Evolutionary conservation across 2,113 vertebrate genomes (phyloP).

Genomic region (Climacteris rufus): DNA sequence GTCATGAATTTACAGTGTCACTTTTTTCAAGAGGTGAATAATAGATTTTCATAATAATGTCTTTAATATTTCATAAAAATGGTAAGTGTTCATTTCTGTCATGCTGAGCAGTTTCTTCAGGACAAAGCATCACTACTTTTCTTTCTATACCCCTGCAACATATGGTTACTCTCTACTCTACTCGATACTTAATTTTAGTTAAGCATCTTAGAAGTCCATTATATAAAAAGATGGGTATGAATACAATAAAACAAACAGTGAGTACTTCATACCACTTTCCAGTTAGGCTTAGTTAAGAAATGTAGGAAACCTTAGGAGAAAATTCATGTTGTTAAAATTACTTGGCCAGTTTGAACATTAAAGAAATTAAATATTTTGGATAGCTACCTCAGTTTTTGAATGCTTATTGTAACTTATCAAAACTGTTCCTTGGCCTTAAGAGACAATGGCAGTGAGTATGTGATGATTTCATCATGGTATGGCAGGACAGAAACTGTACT

Average conservation of each 20-base stretch:
- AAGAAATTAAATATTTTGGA: neutral
- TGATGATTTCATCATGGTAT: neutral
- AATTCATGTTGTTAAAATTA: neutral
- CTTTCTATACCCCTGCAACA: neutral
- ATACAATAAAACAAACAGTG: neutral
- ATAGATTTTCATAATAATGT: neutral
- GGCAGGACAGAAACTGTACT: neutral
- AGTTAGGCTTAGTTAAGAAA: neutral
- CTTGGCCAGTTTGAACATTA: neutral
- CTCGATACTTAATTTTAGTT: neutral
- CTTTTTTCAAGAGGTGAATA: neutral
- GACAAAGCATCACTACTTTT: neutral
- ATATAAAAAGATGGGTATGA: neutral
- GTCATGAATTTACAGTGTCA: neutral
- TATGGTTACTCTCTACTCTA: neutral
- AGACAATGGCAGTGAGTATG: neutral
- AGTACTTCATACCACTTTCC: neutral
- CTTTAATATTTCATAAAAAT: neutral
- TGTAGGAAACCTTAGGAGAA: neutral
- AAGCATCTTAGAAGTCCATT: neutral
- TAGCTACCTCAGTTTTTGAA: neutral
- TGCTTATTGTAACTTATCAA: neutral
- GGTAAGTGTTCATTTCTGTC: neutral
- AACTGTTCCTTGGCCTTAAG: neutral
- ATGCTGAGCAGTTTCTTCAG: neutral